A percentile compares a stretch with the other conserved stretches of the same genome.
These are phyloP conservation scores for Sinocyclocheilus anophthalmus DNA, from an alignment of 2,113 vertebrate species.

Conservation along the genomic window DNA sequence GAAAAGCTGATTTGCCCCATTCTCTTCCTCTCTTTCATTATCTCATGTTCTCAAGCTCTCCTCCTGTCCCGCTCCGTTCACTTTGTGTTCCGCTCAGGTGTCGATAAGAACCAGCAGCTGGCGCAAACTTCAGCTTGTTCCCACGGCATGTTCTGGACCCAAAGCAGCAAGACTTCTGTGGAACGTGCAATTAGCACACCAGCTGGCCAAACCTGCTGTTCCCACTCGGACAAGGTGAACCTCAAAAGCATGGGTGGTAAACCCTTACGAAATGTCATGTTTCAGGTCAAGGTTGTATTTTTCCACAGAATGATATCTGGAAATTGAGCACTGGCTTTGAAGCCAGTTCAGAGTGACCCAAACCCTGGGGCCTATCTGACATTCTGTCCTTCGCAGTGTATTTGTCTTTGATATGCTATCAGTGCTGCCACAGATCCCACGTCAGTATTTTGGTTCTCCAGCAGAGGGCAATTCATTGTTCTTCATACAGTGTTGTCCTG, in stretches of 20 bases:
- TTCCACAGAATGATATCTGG: constrained; percentile 22
- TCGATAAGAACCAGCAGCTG: constrained; percentile 11
- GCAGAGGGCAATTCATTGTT: constrained; percentile 32
- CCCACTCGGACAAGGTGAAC: neutral
- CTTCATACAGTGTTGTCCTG: neutral
- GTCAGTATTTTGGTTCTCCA: constrained; percentile 17
- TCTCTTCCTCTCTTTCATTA: neutral
- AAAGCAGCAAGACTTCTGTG: neutral
- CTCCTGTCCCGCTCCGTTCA: neutral
- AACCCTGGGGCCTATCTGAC: constrained; percentile 13
- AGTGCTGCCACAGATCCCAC: neutral
- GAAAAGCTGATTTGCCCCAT: constrained; percentile 2
- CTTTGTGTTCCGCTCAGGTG: constrained; percentile 17
- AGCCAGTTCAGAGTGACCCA: constrained; percentile 9
- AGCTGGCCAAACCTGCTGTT: constrained; percentile 37
- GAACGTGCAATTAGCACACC: neutral
- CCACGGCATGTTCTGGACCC: neutral
- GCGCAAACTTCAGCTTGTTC: neutral
- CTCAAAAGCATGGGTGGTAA: neutral
- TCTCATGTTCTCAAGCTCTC: neutral
- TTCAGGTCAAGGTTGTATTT: constrained; percentile 39
- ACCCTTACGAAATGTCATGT: neutral
- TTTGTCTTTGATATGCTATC: constrained; percentile 37
- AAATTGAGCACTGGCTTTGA: constrained; percentile 23
- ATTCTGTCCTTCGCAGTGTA: neutral